phyloP scores from a whole-genome alignment of 2,113 vertebrate species.

The Hippoglossus stenolepis region DNA sequence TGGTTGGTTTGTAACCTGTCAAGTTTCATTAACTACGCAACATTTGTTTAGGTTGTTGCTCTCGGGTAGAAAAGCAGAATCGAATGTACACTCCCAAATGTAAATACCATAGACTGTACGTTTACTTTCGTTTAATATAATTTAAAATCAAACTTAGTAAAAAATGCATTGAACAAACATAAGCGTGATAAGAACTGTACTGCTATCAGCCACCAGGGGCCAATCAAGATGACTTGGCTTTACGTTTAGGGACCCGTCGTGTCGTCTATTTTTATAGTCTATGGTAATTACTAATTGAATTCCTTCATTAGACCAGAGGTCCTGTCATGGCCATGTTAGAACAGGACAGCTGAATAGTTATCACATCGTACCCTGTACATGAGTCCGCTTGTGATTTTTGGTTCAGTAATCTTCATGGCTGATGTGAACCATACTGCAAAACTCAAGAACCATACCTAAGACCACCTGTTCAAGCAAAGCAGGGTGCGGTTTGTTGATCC shows the following conservation, averaged over 20 bases:
- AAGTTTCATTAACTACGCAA: neutral
- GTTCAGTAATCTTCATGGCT: neutral
- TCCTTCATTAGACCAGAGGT: neutral
- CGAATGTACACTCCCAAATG: neutral
- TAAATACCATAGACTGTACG: neutral
- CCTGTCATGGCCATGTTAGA: neutral
- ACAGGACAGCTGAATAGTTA: neutral
- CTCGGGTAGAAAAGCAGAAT: neutral
- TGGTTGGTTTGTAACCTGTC: neutral
- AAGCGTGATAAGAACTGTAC: too few relatives aligned
- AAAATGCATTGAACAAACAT: too few relatives aligned
- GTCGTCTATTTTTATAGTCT: neutral
- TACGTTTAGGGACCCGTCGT: too few relatives aligned
- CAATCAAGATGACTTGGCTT: too few relatives aligned
- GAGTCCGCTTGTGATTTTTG: neutral
- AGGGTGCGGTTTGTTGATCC: neutral
- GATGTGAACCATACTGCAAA: neutral
- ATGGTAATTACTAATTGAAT: neutral
- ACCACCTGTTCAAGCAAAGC: neutral
- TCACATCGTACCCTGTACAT: too few relatives aligned
- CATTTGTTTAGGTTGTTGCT: neutral
- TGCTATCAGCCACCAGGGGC: too few relatives aligned
- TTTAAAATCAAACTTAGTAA: too few relatives aligned
- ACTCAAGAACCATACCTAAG: too few relatives aligned
- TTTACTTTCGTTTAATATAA: too few relatives aligned